Evolutionary conservation across 2,797 vertebrate genomes (phyloP), one percentile per base, ranked within the genome.

Genomic region (Takifugu ocellatus): DNA sequence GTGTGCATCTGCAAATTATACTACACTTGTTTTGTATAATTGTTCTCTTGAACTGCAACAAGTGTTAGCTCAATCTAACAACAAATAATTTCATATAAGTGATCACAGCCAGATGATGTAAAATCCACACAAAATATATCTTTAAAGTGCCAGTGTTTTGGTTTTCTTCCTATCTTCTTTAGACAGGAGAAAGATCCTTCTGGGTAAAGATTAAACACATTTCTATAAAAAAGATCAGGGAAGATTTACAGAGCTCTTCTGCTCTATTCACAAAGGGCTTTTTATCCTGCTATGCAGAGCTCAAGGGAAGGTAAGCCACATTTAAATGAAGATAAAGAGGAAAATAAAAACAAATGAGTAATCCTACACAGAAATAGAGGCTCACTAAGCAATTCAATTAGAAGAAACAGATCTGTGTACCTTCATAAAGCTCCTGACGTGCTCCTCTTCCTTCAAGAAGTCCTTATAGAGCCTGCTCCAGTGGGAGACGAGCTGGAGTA

Each of bases 391-490:
- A n/a, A 17, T 17, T 16, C 7, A 21, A 21, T 46, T 9, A 54
- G 9, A 31, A 48, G 21, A 21, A 24, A 25, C 21, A 48, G n/a
- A 3, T 25, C 7, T 9, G 11, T 16, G 11, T 89, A 98, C 97
- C 95, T 98, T 98, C 84, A 99, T 93, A 80, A 98, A 97, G 63
- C 95, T 91, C 80, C 98, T 95, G 70, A 97, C 92, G 47, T 97
- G 93, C 51, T 98, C 96, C 78, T 98, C 97, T 74, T 98, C 96
- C 0, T 94, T 93, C 36, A 97, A 88, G 90, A 96, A 96, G 86
- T 97, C 94, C 82, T 95, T 96, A 86, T 98, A 96, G 26, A 98
- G 93, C 25, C 93, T 85, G 66, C 93, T 95, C 97, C 97, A 99
- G 75, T 99, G 96, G 46, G 95, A 95, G 31, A 98, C 95, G 61